Conservation (phyloP, 2,888 invertebrate species). For the Dryobota labecula region DNA sequence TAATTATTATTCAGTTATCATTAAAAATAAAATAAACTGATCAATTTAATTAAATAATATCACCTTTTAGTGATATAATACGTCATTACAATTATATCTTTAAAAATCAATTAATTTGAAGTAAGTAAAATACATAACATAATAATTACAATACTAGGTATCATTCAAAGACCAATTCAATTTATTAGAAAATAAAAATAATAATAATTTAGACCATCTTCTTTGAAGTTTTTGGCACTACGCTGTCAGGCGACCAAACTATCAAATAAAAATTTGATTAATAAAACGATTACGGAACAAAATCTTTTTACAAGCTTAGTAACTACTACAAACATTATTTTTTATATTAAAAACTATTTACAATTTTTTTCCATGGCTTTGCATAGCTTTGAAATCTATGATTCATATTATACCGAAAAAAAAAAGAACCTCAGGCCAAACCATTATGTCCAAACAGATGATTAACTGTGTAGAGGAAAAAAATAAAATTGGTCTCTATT, state of each 20-base stretch:
- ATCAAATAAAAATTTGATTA: background rate
- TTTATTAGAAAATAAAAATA: too few relatives aligned
- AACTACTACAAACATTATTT: constrained; percentile 1
- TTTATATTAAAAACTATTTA: constrained; percentile 3
- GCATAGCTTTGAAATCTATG: constrained; percentile 31
- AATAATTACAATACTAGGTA: too few relatives aligned
- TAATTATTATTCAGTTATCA: too few relatives aligned
- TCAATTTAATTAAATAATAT: too few relatives aligned
- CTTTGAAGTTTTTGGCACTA: background rate
- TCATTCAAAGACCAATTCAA: too few relatives aligned
- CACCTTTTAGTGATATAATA: too few relatives aligned
- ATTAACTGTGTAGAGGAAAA: constrained; percentile 61
- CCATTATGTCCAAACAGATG: constrained; percentile 58
- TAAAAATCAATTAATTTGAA: too few relatives aligned
- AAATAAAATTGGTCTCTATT: constrained; percentile 64
- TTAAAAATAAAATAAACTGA: too few relatives aligned
- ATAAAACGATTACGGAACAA: constrained; percentile 16
- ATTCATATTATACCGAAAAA: constrained; percentile 38
- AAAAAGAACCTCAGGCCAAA: constrained; percentile 42
- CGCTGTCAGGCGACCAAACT: background rate
- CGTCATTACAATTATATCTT: too few relatives aligned
- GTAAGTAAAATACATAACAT: too few relatives aligned
- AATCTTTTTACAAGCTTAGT: background rate
- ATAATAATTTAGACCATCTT: constrained; percentile 3
- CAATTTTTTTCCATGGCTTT: constrained; percentile 32